Base-by-base conservation (phyloP, 2,113 vertebrate species). In the Piaya cayana region DNA sequence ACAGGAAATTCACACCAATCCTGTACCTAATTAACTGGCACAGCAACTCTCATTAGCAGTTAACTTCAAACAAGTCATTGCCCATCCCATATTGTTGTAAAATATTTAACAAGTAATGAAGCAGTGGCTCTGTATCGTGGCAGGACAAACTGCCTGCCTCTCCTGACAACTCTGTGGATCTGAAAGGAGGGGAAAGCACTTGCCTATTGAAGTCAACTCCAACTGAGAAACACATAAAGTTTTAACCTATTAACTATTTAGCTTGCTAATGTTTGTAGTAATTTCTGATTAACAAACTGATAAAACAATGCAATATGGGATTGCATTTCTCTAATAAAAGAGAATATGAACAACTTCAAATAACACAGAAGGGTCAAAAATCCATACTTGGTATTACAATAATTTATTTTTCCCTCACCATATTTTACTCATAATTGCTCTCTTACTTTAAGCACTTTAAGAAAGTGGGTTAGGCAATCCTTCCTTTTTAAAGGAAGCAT, bases 1-100 rank as follows among this genome's bases (percentile, higher is more conserved):
- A 34, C 15, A 56, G 29, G 10, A 88, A 84, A 75, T 71, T 82
- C 21, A 72, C 12, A 16, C 3, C 32, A 88, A 26, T 56, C 55
- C 27, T 52, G 20, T 26, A 68, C 34, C n/a, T 62, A 72, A 5
- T 30, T 55, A 82, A 56, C 15, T 16, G 90, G 32, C 9, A 62
- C 26, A 68, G 11, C 7, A 63, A 60, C 12, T 8, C 18, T 69
- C n/a, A 59, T 39, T 13, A 65, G 22, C 59, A 82, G 74, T 30
- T 68, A 70, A 67, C 53, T 92, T 79, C 68, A 71, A 84, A 49
- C 11, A 50, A 59, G 72, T 86, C 12, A 21, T 14, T 56, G n/a
- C 23, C 26, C 11, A 4, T 30, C 23, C 26, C 11, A 5, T 30
- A n/a, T 0, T 1, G 12, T 0, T 62, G 45, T 43, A 56, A 62